phyloP scores from a whole-genome alignment of 2,113 vertebrate genomes.

The Microtus richardsoni region DNA sequence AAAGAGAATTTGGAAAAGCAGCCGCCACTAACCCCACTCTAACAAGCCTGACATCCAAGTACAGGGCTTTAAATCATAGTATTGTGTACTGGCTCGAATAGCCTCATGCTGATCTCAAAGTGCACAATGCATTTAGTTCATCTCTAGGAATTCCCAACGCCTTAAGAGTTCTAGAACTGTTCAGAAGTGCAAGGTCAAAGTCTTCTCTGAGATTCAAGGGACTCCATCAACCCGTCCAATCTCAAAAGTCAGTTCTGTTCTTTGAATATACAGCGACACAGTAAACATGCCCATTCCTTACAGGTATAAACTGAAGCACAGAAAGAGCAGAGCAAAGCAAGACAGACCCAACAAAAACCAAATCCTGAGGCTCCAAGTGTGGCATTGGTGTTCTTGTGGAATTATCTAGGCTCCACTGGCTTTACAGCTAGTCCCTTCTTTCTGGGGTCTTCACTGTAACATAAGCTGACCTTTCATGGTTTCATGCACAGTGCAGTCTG shows the following conservation, averaged over 20 bases:
- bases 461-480: too few species aligned
- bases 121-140: not conserved
- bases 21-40: not conserved
- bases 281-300: not conserved
- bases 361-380: not conserved
- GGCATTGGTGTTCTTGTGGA: not conserved
- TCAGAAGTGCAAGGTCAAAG: not conserved
- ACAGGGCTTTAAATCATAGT: not conserved
- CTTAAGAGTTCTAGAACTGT: not conserved
- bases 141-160: not conserved
- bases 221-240: not conserved
- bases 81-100: not conserved
- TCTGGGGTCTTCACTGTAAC: not conserved
- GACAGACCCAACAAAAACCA: not conserved
- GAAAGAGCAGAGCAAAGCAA: not conserved
- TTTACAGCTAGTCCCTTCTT: not conserved
- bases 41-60: too few species aligned
- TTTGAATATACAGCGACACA: not conserved
- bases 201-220: not conserved
- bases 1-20: not conserved
- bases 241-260: not conserved
- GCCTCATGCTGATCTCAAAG: not conserved
- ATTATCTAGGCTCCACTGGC: not conserved
- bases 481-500: not conserved
- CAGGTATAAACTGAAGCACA: too few species aligned